phyloP scores from a whole-genome alignment of 2,113 vertebrate species.

The Microtus oregoni region DNA sequence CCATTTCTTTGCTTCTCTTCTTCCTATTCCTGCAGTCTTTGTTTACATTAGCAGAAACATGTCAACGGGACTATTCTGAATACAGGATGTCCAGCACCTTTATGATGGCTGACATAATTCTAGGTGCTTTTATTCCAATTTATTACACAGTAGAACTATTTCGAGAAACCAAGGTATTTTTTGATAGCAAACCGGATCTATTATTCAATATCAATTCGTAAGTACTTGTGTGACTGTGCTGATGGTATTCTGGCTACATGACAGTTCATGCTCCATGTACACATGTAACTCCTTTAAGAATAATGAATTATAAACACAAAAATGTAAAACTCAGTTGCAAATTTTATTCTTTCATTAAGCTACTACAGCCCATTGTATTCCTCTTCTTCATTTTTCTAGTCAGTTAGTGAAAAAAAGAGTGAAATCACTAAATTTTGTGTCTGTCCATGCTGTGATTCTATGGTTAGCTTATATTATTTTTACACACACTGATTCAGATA shows the following conservation, averaged over 20 bases:
- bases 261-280: not conserved
- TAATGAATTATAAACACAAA: not conserved
- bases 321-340: not conserved
- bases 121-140: not conserved
- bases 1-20: not conserved
- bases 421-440: not conserved
- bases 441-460: not conserved
- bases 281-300: not conserved
- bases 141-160: not conserved
- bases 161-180: accelerated
- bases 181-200: accelerated
- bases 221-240: not conserved
- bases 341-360: not conserved
- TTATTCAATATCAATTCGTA: not conserved
- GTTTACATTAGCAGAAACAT: not conserved
- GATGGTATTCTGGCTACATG: not conserved
- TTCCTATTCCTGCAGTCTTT: not conserved
- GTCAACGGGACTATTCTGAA: accelerated
- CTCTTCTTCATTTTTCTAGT: not conserved
- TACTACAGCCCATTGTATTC: not conserved
- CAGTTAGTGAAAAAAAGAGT: not conserved
- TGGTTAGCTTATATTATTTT: not conserved
- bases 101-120: not conserved
- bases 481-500: not conserved
- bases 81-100: not conserved